Base-by-base conservation (phyloP, 2,888 invertebrate genomes). In the Micoletzkya japonica region DNA sequence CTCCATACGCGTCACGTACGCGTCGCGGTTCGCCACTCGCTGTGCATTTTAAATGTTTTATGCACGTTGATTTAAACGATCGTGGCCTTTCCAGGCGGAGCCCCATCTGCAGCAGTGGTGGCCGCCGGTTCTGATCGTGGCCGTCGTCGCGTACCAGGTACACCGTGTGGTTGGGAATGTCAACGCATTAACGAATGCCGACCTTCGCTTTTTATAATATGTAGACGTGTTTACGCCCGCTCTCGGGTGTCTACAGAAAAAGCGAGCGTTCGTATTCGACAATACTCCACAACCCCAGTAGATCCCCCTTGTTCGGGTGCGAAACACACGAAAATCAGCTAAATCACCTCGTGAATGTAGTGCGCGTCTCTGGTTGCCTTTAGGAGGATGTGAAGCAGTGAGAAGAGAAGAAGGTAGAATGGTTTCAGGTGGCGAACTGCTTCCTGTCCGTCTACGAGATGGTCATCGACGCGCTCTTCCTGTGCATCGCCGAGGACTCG, bases 381-480 rank as follows among this genome's bases (percentile, higher is more conserved):
- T n/a, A n/a, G n/a, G n/a, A n/a, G n/a, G n/a, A n/a, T n/a, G n/a
- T n/a, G n/a, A n/a, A n/a, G n/a, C n/a, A n/a, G n/a, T n/a, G n/a
- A n/a, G n/a, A n/a, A n/a, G n/a, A n/a, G n/a, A n/a, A n/a, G n/a
- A n/a, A n/a, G n/a, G n/a, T 39, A 28, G n/a, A 6, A 30, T 44
- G 20, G 28, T 44, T 68, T n/a, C 2, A 69, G 58, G 92, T 95
- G 76, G 92, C 95, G 7, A 94, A 95, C 85, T 93, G 93, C 86
- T 92, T 95, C 73, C 90, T 95, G 69, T 94, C 94, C 6, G 89
- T 95, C 3, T 95, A 94, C 85, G 95, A 95, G 93, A 94, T 94
- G 91, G 93, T 94, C 14, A 92, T 95, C 7, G 95, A 95, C 86
- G 93, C 95, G 0, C 88, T 96, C 68, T 93, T 95, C 87, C 88